Conservation (phyloP, 1,140 invertebrate genomes). For the Lordiphosa collinella region DNA sequence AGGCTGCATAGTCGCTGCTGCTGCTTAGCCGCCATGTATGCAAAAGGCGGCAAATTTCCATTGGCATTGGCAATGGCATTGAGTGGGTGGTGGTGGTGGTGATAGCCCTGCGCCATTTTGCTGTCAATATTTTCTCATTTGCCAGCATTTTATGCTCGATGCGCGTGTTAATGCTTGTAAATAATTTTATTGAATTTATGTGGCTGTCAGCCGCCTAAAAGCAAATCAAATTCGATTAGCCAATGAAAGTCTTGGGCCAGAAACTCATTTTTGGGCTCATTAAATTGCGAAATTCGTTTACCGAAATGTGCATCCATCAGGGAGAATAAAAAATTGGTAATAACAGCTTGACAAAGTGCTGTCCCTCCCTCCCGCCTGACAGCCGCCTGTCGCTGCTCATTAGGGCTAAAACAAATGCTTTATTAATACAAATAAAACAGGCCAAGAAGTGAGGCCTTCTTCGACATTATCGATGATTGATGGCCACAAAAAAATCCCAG, state of each 20-base stretch:
- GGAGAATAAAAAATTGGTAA: constrained; percentile 60
- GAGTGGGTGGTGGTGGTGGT: constrained; percentile 12
- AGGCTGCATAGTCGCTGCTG: constrained; percentile 26
- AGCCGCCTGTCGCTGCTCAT: constrained; percentile 71
- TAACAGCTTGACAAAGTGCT: constrained; percentile 72
- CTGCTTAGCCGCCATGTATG: constrained; percentile 35
- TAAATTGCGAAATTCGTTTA: constrained; percentile 30
- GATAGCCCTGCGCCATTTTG: constrained; percentile 49
- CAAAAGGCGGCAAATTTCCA: constrained; percentile 69
- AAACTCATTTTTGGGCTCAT: constrained; percentile 55
- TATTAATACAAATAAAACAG: constrained; percentile 69
- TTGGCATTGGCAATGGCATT: constrained; percentile 37
- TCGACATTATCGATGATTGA: constrained; percentile 75
- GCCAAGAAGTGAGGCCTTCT: constrained; percentile 60
- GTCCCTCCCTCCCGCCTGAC: constrained; percentile 57
- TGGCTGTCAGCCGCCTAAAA: constrained; percentile 27
- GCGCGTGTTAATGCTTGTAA: constrained; percentile 71
- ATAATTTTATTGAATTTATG: constrained; percentile 74
- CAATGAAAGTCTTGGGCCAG: not conserved
- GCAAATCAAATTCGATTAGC: constrained; percentile 45
- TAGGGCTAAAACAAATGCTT: constrained; percentile 72
- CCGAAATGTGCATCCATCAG: constrained; percentile 52
- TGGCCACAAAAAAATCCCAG: constrained; percentile 19
- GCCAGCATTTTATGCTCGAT: constrained; percentile 49
- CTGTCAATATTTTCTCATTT: constrained; percentile 58